These are phyloP conservation scores for Campoplex nolae DNA, from an alignment of 2,888 invertebrate species.

Conservation along the genomic window DNA sequence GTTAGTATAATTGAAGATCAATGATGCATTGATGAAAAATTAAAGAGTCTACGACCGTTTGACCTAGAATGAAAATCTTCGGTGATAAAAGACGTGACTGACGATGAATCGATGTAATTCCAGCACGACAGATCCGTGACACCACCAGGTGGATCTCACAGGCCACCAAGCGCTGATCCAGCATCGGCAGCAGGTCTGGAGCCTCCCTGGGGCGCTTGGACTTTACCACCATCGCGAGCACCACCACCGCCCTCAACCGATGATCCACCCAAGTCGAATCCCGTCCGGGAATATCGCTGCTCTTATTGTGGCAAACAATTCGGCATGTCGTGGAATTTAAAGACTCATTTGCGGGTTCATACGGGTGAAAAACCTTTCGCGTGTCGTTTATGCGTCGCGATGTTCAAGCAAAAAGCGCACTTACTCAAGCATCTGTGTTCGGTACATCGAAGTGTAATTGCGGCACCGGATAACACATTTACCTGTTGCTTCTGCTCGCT, in stretches of 20 bases:
- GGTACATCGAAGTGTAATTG: conserved; percentile 95
- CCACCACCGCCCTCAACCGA: conserved; percentile 86
- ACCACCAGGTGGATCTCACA: conserved; percentile 81
- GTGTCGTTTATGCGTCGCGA: conserved; percentile 94
- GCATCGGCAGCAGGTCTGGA: conserved; percentile 79
- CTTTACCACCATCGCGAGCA: conserved; percentile 86
- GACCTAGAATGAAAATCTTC: background rate
- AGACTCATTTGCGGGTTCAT: conserved; percentile 94
- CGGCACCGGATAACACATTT: conserved; percentile 92
- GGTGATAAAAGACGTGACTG: background rate
- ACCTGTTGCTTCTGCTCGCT: conserved; percentile 95
- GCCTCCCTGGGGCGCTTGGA: conserved; percentile 83
- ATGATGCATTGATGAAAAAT: background rate
- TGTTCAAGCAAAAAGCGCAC: conserved; percentile 97
- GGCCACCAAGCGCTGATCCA: conserved; percentile 83
- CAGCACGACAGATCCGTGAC: conserved; percentile 83
- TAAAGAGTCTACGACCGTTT: background rate
- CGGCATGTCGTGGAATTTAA: conserved; percentile 97
- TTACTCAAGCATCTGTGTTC: conserved; percentile 95
- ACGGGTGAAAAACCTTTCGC: conserved; percentile 96
- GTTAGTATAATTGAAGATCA: conserved; percentile 72
- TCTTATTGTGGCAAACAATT: conserved; percentile 96
- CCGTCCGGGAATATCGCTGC: conserved; percentile 94
- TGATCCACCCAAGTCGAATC: conserved; percentile 87
- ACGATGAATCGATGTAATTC: background rate